Base-by-base conservation (phyloP, 1,140 invertebrate genomes). In the Scaptomyza pallida region DNA sequence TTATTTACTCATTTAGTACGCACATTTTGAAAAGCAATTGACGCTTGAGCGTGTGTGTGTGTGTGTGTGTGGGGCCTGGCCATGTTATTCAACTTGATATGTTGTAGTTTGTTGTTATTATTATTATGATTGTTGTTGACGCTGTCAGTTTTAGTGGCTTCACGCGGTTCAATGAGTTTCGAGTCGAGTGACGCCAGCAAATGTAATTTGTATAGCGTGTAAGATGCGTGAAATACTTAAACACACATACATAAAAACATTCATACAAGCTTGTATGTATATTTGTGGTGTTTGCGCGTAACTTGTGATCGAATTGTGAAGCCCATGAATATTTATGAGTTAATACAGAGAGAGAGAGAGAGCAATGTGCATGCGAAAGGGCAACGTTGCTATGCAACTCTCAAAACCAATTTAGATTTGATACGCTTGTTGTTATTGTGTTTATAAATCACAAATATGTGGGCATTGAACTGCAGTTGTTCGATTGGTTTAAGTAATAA, bases 141-240 rank as follows among this genome's bases (percentile, higher is more conserved):
- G 61, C 61, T 83, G 80, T 85, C 72, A 76, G 55, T 79, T 70
- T 79, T 72, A 79, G 63, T 74, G 68, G 65, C 50, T 63, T 77
- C 40, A 86, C 80, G 72, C 77, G 76, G 81, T 85, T 76, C 76
- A 85, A 74, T 86, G 81, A 47, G 69, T 86, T 73, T 65, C 43
- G n/a, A 75, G 26, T 60, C 43, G 37, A 70, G 63, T 80, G 76
- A 71, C 76, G 64, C 64, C 51, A 76, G 52, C 48, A 63, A 68
- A 77, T 76, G 64, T 68, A 65, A 60, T 65, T 35, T 13, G 37
- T 30, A 5, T 21, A 8, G 21, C 12, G 17, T 37, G 15, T 37
- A 15, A 43, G 30, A 54, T 50, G 43, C 15, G 12, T 37, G 47
- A 62, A 41, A 52, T 40, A 16, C 12, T 5, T 0, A 19, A 9